Evolutionary conservation across 2,797 vertebrate genomes (phyloP), one percentile per base, ranked within the genome.

Genomic region (Agapornis canus): DNA sequence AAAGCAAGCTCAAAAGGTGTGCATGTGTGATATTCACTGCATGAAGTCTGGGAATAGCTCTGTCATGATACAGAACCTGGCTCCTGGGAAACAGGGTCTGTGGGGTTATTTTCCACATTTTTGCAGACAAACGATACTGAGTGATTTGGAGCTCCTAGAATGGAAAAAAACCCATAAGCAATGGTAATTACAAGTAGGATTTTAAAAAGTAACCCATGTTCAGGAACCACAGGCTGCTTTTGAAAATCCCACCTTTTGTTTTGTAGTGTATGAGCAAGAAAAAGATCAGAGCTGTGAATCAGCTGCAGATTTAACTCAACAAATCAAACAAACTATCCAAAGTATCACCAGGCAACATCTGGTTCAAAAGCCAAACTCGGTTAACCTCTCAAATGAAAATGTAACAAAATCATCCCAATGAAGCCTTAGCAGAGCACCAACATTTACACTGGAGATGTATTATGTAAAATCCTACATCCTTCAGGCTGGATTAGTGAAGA

Each of bases 321-420:
- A 82, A 91, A 92, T 78, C 80, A 83, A 90, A 80, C 51, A 82
- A 87, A 68, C 81, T 92, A 84, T 90, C 64, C 61, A 43, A 83
- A 91, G 65, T 91, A 68, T 69, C 72, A 87, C 78, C 57, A 72
- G 65, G 59, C 71, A 91, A 48, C 72, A 83, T 68, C 37, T 80
- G 29, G 31, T 89, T 95, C 76, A 78, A 95, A 94, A 93, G 63
- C 42, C 25, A 79, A 82, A 71, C 94, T 64, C 60, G 22, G 80
- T 68, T 78, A 92, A 14, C n/a, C 19, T 78, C 71, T 85, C 60
- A 52, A 87, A 48, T 26, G 59, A 72, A 88, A 84, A 89, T 64
- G 25, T 54, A 86, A 51, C 40, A 84, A 90, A 89, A 68, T 64
- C 23, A 39, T 78, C 5, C 1, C 40, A 52, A 45, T 73, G 45